Evolutionary conservation across 30 jellyfish, hydroid and myxozoan genomes (phyloP).

Genomic region (Turritopsis rubra): DNA sequence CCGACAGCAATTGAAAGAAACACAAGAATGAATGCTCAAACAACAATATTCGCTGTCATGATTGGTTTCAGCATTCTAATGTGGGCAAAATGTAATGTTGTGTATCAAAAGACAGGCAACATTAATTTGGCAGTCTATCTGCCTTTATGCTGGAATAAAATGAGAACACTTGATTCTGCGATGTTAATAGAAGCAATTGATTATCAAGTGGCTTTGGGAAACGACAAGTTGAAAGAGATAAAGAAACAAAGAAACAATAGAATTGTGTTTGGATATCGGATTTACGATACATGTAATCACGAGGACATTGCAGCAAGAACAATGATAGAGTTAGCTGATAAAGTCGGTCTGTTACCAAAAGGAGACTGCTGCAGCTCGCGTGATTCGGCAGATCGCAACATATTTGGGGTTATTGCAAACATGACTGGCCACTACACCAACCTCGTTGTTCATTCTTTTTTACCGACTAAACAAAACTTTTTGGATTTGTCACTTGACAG

Average conservation of each 20-base stretch:
- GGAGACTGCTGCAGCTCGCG: not conserved
- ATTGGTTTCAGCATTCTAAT: not conserved
- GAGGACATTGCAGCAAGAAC: not conserved
- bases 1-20: not conserved
- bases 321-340: not conserved
- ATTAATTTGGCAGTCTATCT: not conserved
- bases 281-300: not conserved
- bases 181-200: not conserved
- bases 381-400: not conserved
- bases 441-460: not conserved
- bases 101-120: not conserved
- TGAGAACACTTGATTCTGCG: not conserved
- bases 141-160: not conserved
- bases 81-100: not conserved
- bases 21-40: not conserved
- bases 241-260: not conserved
- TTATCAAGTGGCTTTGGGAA: not conserved
- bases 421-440: not conserved
- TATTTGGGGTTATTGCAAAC: not conserved
- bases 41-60: not conserved
- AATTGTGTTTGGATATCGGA: not conserved
- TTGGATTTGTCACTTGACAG: not conserved
- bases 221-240: not conserved
- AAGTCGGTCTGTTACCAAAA: not conserved
- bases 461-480: not conserved